Percentiles rank a stretch among this genome's conserved stretches.
Conservation (phyloP, 2,888 invertebrate species). For the Danaus chrysippus region DNA sequence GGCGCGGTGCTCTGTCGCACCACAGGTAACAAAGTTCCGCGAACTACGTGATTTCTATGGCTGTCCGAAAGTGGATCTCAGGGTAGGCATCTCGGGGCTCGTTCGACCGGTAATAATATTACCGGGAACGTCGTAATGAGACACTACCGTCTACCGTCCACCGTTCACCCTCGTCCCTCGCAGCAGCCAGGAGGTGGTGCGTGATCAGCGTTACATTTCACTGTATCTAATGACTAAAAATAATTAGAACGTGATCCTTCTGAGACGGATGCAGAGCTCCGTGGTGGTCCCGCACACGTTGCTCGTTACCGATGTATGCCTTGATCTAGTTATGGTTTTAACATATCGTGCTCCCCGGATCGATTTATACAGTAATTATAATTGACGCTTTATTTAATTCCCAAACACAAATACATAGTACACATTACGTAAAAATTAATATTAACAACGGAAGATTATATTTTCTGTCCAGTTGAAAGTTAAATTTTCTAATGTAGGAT, state of each 20-base stretch:
- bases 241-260: constrained; percentile 38
- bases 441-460: neutral
- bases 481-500: too few relatives aligned
- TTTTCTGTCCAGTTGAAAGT: too few relatives aligned
- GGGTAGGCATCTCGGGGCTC: constrained; percentile 49
- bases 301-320: constrained; percentile 40
- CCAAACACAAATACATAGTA: neutral
- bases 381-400: neutral
- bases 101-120: constrained; percentile 57
- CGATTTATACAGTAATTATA: constrained; percentile 41
- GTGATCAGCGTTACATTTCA: constrained; percentile 38
- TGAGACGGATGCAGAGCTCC: constrained; percentile 41
- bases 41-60: constrained; percentile 78
- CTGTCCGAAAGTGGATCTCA: constrained; percentile 70
- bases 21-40: constrained; percentile 79
- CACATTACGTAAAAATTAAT: neutral
- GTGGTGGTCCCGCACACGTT: constrained; percentile 55
- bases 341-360: constrained; percentile 51
- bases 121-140: constrained; percentile 63
- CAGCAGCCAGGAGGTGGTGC: constrained; percentile 31
- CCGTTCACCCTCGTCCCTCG: constrained; percentile 28
- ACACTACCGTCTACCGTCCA: constrained; percentile 45
- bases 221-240: constrained; percentile 37
- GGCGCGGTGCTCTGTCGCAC: constrained; percentile 72
- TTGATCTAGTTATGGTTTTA: constrained; percentile 49